Evolutionary conservation across 2,797 vertebrate genomes (phyloP), one percentile per base, ranked within the genome.

Genomic region (Sebastes vulpes): DNA sequence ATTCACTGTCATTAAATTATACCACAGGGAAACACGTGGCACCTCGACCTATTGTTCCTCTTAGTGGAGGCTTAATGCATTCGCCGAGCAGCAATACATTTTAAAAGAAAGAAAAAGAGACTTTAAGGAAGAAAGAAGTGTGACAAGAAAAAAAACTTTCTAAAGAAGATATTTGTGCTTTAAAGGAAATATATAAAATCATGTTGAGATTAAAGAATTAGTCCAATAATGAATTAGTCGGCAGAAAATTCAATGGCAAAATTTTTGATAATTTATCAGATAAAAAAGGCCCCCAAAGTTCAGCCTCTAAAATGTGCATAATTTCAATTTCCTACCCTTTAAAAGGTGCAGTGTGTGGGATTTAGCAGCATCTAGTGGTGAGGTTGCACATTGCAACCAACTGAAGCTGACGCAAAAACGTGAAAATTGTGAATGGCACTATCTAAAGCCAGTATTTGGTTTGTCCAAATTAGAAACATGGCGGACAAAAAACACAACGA

Each of bases 21-120:
- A 28, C 38, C 21, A 9, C 61, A 29, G 50, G 35, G 82, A 82
- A 83, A 77, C 79, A 77, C 9, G 0, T 66, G 69, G 64, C 59
- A 61, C 20, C 59, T 35, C 58, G 65, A 79, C 66, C 85, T 70
- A 2, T 64, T 82, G 71, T 66, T 83, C 67, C 53, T 56, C 63
- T 72, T 28, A 23, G 26, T 2, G 31, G 31, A 69, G 61, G 60
- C 57, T 74, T 74, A 59, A 72, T 87, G 75, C 58, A 31, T 65
- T 77, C 18, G 5, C 31, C 18, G 48, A 53, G 61, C 48, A 38
- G 26, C 9, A n/a, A 0, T 48, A 7, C 9, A 65, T 72, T 79
- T 81, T 32, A 57, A 59, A 50, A 66, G 2, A 12, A 5, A 58
- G 21, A 59, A 54, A 11, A 29, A 9, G 29, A 69, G 7, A 38